Evolutionary conservation across 2,113 vertebrate genomes (phyloP).

Genomic region (Macroglossus sobrinus): DNA sequence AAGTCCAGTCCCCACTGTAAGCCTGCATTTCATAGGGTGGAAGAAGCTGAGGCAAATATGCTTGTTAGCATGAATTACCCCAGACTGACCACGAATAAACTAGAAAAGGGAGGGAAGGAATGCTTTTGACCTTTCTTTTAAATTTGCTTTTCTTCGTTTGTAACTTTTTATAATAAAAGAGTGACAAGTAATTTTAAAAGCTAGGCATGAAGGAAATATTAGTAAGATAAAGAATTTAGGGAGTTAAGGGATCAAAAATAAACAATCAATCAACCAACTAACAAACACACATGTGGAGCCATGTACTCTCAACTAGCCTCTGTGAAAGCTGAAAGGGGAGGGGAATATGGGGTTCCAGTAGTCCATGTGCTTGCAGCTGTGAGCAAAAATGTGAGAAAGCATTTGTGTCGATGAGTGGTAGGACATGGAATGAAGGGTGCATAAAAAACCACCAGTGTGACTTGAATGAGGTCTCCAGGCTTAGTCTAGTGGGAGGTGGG

Average conservation of each 20-base stretch:
- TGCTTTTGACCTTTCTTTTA: not conserved
- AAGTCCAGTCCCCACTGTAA: not conserved
- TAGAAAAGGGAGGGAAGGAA: not conserved
- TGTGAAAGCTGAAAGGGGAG: not conserved
- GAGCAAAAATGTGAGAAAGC: not conserved
- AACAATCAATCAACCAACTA: not conserved
- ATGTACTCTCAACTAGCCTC: not conserved
- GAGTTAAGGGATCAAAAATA: not conserved
- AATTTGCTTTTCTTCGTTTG: constrained; percentile 3
- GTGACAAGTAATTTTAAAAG: constrained; percentile 31
- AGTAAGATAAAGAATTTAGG: not conserved
- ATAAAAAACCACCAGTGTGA: not conserved
- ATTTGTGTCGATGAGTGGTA: not conserved
- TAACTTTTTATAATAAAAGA: not conserved
- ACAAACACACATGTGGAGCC: not conserved
- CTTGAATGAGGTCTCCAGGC: too few species aligned
- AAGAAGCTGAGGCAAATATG: not conserved
- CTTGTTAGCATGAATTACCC: not conserved
- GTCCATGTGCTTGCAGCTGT: not conserved
- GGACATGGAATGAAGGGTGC: not conserved
- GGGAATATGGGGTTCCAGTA: not conserved
- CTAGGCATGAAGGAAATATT: not conserved
- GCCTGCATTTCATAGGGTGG: not conserved
- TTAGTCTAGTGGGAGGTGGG: not conserved
- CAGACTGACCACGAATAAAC: not conserved